Conservation (phyloP, 2,888 invertebrate species). For the Electrophaes corylata region DNA sequence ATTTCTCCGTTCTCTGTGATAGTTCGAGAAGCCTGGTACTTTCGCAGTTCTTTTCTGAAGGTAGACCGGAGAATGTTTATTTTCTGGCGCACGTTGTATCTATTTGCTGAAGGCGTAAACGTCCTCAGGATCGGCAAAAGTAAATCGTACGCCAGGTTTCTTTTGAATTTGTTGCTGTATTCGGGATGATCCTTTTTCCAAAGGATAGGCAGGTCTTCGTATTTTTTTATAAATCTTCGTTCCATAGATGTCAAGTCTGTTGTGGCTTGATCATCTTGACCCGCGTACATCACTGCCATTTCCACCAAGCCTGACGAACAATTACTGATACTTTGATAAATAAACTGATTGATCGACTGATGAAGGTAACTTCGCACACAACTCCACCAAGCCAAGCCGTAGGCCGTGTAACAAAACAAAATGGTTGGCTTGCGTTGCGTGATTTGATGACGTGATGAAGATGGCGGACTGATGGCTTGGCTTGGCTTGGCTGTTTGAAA, state of each 20-base stretch:
- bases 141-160: conserved; percentile 43
- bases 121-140: conserved; percentile 44
- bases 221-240: conserved; percentile 46
- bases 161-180: conserved; percentile 49
- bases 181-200: conserved; percentile 50
- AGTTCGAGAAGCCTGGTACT: conserved; percentile 44
- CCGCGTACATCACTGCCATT: conserved; percentile 15
- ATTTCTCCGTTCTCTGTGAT: conserved; percentile 45
- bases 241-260: conserved; percentile 39
- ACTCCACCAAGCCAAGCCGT: conserved; percentile 15
- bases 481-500: no score
- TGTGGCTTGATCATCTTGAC: conserved; percentile 4
- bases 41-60: conserved; percentile 48
- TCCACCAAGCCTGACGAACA: conserved; percentile 20
- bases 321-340: conserved; percentile 30
- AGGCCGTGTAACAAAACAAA: conserved; percentile 1
- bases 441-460: neutral
- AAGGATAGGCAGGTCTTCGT: conserved; percentile 44
- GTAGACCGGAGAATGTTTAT: conserved; percentile 53
- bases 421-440: conserved; percentile 1
- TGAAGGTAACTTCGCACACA: conserved; percentile 2
- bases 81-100: conserved; percentile 48
- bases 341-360: conserved; percentile 32
- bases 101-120: conserved; percentile 43
- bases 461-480: conserved; percentile 4